Base-by-base conservation (phyloP, 1,140 invertebrate genomes). In the Heterodera schachtii region DNA sequence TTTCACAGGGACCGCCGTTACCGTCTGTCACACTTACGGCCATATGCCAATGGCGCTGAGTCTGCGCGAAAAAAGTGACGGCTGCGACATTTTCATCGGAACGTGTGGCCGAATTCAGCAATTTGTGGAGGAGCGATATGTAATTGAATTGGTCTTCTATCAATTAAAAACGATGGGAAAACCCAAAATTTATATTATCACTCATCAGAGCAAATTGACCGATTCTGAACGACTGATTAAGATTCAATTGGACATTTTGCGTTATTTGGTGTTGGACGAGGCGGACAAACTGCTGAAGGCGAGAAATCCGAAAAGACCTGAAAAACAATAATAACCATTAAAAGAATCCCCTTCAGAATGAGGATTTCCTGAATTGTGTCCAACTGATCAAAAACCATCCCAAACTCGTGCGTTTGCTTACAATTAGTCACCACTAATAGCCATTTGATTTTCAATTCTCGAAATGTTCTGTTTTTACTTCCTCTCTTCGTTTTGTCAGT, bases 181-280 rank as follows among this genome's bases (percentile, higher is more conserved):
- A 31, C 31, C 31, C 1, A 31, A 31, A 31, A 31, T 31, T 31
- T 31, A 75, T 52, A 52, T 1, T 52, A 6, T 52, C 6, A 52
- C 6, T 11, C 49, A 8, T 52, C 2, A 1, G 11, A 52, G 11
- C 0, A 52, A 52, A 11, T 11, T 52, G 0, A 52, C 49, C 6
- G 11, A 8, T 52, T 8, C 6, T 8, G 49, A 52, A 52, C 16
- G 0, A 47, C 47, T 41, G n/a, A 73, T 67, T 66, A n/a, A 82
- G 81, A 47, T 82, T 7, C 66, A 60, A 64, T 52, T 83, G 3
- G 82, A 84, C 66, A 66, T 83, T 46, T 64, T 83, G n/a, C 71
- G 82, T 21, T 83, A 81, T 44, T 83, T 83, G 52, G 73, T 83
- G 21, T 47, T 83, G 13, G 82, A 83, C 57, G 82, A 83, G 71